These are phyloP conservation scores for Agrilus mali DNA, from an alignment of 2,888 invertebrate genomes.

Conservation along the genomic window DNA sequence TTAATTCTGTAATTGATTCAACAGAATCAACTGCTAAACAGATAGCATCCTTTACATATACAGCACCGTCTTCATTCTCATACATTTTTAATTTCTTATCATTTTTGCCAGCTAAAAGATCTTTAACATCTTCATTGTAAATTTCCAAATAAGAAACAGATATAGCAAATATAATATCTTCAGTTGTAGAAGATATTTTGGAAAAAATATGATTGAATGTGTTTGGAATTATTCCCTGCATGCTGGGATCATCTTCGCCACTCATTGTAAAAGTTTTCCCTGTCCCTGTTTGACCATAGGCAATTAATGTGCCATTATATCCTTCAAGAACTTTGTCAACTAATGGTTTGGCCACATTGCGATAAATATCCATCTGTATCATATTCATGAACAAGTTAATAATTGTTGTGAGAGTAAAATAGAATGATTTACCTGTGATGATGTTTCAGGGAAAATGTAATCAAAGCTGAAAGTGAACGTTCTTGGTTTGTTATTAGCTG, in stretches of 20 bases:
- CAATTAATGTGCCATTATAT: conserved; percentile 90
- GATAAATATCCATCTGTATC: conserved; percentile 80
- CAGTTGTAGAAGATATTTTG: conserved; percentile 90
- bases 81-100: conserved; percentile 80
- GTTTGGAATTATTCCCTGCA: conserved; percentile 94
- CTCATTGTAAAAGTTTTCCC: conserved; percentile 99
- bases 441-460: conserved; percentile 77
- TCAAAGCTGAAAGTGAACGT: conserved; percentile 75
- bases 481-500: conserved; percentile 62
- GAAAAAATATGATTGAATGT: conserved; percentile 99
- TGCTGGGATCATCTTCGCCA: conserved; percentile 71
- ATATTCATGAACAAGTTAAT: neutral
- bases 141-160: conserved; percentile 97
- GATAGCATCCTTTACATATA: conserved; percentile 94
- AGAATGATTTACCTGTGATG: conserved; percentile 54
- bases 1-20: conserved; percentile 30
- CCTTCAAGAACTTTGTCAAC: conserved; percentile 93
- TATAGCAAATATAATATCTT: conserved; percentile 62
- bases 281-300: conserved; percentile 89
- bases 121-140: conserved; percentile 97
- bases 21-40: conserved; percentile 85
- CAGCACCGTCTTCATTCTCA: conserved; percentile 91
- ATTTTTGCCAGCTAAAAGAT: conserved; percentile 77
- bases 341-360: conserved; percentile 90
- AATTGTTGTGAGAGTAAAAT: neutral